Evolutionary conservation across 2,888 invertebrate species (phyloP).

Genomic region (Sipha maydis): DNA sequence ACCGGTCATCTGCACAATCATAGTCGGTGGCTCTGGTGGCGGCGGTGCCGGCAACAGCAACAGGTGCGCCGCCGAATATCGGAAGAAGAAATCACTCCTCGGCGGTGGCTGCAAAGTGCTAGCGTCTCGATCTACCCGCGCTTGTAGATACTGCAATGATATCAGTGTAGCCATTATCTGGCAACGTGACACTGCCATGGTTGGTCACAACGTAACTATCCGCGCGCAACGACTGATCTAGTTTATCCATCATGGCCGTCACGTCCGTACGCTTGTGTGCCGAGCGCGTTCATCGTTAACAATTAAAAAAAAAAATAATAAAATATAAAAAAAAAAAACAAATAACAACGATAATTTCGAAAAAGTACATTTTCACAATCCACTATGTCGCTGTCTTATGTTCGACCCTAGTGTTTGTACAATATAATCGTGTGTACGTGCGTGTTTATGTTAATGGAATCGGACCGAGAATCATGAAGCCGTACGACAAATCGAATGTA

Average conservation of each 20-base stretch:
- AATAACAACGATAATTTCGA: not conserved
- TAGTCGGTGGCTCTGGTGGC: not conserved
- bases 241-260: slow-evolving; percentile 62
- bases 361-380: not conserved
- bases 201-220: slow-evolving; percentile 19
- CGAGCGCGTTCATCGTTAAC: slow-evolving; percentile 48
- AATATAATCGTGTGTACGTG: not conserved
- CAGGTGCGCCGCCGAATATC: slow-evolving; percentile 7
- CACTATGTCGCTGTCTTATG: not conserved
- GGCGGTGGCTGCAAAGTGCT: not conserved
- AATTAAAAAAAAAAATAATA: slow-evolving; percentile 11
- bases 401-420: slow-evolving; percentile 20
- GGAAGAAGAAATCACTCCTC: not conserved
- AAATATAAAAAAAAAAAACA: not conserved
- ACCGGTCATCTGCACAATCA: slow-evolving; percentile 32
- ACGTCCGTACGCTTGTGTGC: slow-evolving; percentile 46
- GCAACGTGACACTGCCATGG: not conserved
- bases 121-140: not conserved
- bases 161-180: not conserved
- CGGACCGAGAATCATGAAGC: slow-evolving; percentile 66
- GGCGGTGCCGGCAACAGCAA: not conserved
- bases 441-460: not conserved
- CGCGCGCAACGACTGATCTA: slow-evolving; percentile 58
- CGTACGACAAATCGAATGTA: slow-evolving; percentile 70
- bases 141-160: not conserved